phyloP scores from a whole-genome alignment of 2,113 vertebrate genomes.

The Lophius piscatorius region DNA sequence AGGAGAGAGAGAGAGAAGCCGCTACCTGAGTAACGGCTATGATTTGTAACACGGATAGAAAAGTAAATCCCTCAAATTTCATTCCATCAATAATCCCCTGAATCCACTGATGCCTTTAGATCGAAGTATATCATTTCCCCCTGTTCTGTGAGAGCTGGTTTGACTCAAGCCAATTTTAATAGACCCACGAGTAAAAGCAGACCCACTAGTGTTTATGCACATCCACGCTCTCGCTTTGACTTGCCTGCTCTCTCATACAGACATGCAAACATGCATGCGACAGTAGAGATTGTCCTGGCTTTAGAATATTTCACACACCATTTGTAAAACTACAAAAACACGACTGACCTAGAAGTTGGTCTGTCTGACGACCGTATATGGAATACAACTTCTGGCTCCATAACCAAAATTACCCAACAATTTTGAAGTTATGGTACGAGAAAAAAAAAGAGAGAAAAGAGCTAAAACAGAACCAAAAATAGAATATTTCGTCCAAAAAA shows the following conservation, averaged over 20 bases:
- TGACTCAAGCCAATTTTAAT: conserved; percentile 31
- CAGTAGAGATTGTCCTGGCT: conserved; percentile 16
- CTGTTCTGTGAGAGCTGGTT: conserved; percentile 23
- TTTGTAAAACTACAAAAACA: conserved; percentile 50
- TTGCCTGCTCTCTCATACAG: conserved; percentile 4
- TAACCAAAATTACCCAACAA: conserved; percentile 29
- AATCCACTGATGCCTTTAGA: conserved; percentile 1
- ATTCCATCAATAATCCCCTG: conserved; percentile 2
- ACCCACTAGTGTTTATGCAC: conserved; percentile 21
- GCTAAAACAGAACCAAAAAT: conserved; percentile 44
- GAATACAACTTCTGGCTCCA: conserved; percentile 44
- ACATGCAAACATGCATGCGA: conserved; percentile 17
- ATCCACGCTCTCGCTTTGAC: conserved; percentile 3
- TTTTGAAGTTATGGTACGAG: conserved; percentile 9
- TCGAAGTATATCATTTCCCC: conserved; percentile 22
- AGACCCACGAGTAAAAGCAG: conserved; percentile 36
- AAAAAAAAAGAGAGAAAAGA: conserved; percentile 22
- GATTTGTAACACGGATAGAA: conserved; percentile 4
- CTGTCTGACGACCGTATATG: conserved; percentile 50
- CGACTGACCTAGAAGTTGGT: conserved; percentile 24
- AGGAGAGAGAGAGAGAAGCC: not conserved
- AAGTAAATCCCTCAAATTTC: conserved; percentile 17
- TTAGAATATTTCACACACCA: conserved; percentile 57
- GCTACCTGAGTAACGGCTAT: not conserved
- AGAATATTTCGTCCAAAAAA: conserved; percentile 38